Evolutionary conservation across 2,113 vertebrate genomes (phyloP).

Genomic region (Antechinus stuartii): DNA sequence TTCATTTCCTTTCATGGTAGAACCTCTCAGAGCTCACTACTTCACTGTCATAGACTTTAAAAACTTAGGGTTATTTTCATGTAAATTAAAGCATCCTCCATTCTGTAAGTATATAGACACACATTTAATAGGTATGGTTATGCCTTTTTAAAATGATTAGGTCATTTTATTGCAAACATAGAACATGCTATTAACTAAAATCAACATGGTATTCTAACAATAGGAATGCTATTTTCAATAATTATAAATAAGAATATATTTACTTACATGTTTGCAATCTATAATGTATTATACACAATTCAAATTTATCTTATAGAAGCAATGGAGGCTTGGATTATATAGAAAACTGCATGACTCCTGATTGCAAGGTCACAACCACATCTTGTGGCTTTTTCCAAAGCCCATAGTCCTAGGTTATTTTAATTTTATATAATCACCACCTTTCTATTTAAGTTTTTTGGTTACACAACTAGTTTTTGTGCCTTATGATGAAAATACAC

Average conservation of each 20-base stretch:
- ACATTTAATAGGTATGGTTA: neutral
- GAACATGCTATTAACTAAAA: neutral
- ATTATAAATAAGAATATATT: neutral
- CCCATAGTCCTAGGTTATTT: conserved; percentile 11
- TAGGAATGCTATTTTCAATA: neutral
- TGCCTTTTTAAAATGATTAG: neutral
- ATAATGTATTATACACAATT: neutral
- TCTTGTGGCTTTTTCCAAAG: conserved; percentile 33
- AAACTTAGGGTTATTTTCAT: neutral
- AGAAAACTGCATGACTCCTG: neutral
- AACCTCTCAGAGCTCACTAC: neutral
- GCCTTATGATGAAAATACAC: conserved; percentile 19
- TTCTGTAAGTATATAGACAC: neutral
- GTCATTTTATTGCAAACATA: neutral
- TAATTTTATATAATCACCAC: neutral
- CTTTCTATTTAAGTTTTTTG: neutral
- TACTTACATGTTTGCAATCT: neutral
- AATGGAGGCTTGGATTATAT: neutral
- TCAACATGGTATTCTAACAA: neutral
- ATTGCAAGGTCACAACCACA: neutral
- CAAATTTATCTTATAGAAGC: neutral
- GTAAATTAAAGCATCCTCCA: neutral
- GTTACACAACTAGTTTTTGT: neutral
- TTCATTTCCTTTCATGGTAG: neutral
- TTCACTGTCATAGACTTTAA: neutral